A percentile compares a stretch with the other conserved stretches of the same genome.
These are phyloP conservation scores for Crax fasciolata DNA, from an alignment of 2,797 vertebrate genomes.

Conservation along the genomic window DNA sequence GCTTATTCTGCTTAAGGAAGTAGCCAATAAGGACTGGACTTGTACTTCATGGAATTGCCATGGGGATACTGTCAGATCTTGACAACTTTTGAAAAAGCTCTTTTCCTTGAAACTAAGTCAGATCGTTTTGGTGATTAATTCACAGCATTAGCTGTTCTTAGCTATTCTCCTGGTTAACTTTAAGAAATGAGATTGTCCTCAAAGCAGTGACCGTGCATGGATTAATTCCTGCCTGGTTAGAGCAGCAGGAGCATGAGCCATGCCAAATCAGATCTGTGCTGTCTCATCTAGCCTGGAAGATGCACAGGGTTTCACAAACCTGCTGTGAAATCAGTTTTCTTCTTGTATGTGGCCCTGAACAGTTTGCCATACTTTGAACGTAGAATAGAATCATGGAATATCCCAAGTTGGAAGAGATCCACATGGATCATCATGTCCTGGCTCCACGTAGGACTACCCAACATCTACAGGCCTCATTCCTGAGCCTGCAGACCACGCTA, in stretches of 20 bases:
- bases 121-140: not conserved
- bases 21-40: not conserved
- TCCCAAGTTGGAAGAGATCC: not conserved
- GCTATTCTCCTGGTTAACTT: not conserved
- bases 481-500: not conserved
- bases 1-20: not conserved
- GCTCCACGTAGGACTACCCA: not conserved
- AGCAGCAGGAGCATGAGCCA: not conserved
- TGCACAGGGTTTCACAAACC: not conserved
- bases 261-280: not conserved
- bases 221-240: not conserved
- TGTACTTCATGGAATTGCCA: not conserved
- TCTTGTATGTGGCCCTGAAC: not conserved
- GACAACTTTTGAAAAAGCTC: not conserved
- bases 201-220: not conserved
- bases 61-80: not conserved
- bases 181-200: not conserved
- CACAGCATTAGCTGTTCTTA: not conserved
- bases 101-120: not conserved
- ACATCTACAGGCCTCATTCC: not conserved
- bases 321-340: not conserved
- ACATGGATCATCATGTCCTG: not conserved
- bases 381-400: not conserved
- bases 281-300: not conserved
- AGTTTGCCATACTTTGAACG: not conserved